These are phyloP conservation scores for Lasioglossum morio DNA, from an alignment of 2,888 invertebrate genomes.

Conservation along the genomic window DNA sequence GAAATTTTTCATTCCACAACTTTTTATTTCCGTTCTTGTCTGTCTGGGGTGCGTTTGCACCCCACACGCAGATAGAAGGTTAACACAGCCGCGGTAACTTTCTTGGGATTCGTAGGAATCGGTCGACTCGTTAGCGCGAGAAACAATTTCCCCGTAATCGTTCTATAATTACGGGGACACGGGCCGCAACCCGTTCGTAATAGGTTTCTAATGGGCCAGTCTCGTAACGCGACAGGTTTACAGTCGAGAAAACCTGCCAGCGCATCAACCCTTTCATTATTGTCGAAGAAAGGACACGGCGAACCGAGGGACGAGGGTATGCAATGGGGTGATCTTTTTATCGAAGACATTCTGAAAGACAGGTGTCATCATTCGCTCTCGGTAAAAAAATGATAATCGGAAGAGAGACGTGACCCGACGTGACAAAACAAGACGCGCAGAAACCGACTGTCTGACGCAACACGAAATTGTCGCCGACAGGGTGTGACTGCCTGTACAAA, in stretches of 20 bases:
- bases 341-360: background rate
- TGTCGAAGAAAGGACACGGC: background rate
- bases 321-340: background rate
- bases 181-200: background rate
- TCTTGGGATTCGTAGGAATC: background rate
- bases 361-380: background rate
- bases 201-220: background rate
- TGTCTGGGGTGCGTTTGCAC: no score
- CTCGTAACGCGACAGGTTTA: conserved; percentile 29
- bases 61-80: no score
- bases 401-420: background rate
- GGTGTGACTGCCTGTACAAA: background rate
- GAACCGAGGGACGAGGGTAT: background rate
- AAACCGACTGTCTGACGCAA: background rate
- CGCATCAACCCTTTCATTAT: conserved; percentile 5
- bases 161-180: conserved; percentile 10
- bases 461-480: background rate
- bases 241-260: background rate
- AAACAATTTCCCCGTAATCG: conserved; percentile 14
- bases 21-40: no score
- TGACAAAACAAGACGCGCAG: background rate
- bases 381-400: background rate
- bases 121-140: background rate
- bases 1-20: no score
- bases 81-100: background rate